Evolutionary conservation across 2,113 vertebrate species (phyloP).

Genomic region (Centropus bengalensis): DNA sequence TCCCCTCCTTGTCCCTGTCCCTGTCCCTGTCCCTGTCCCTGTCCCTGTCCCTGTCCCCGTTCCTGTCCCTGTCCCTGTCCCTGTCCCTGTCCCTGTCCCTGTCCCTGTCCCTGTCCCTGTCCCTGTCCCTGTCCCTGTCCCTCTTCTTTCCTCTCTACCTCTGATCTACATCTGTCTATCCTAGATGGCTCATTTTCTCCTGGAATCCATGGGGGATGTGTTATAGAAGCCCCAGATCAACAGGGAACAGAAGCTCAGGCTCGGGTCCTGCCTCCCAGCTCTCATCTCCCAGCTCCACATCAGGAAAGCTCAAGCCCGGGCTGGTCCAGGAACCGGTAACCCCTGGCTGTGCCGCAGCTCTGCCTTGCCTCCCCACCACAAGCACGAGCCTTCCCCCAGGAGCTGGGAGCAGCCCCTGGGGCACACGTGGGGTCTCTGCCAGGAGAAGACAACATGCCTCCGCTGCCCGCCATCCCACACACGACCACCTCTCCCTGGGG

Average conservation of each 20-base stretch:
- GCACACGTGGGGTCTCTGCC: background rate
- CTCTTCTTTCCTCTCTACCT: background rate
- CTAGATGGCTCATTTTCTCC: slow-evolving; percentile 34
- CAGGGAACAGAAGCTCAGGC: background rate
- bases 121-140: background rate
- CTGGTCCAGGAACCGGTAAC: slow-evolving; percentile 35
- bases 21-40: background rate
- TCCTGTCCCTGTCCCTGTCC: background rate
- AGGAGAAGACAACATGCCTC: background rate
- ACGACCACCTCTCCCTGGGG: background rate
- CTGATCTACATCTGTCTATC: background rate
- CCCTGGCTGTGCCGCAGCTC: slow-evolving; percentile 60
- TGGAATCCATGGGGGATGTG: background rate
- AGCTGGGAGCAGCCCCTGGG: background rate
- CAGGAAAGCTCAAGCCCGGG: slow-evolving; percentile 47
- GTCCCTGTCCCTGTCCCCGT: background rate
- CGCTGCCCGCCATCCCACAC: background rate
- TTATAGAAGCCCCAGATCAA: slow-evolving; percentile 59
- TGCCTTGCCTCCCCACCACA: background rate
- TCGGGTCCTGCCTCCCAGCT: slow-evolving; percentile 1
- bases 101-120: background rate
- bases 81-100: background rate
- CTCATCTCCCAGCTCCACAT: slow-evolving; percentile 5
- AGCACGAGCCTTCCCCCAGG: slow-evolving; percentile 24
- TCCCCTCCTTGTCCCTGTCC: background rate